Conservation (phyloP, 2,888 invertebrate species). For the Candidula unifasciata region DNA sequence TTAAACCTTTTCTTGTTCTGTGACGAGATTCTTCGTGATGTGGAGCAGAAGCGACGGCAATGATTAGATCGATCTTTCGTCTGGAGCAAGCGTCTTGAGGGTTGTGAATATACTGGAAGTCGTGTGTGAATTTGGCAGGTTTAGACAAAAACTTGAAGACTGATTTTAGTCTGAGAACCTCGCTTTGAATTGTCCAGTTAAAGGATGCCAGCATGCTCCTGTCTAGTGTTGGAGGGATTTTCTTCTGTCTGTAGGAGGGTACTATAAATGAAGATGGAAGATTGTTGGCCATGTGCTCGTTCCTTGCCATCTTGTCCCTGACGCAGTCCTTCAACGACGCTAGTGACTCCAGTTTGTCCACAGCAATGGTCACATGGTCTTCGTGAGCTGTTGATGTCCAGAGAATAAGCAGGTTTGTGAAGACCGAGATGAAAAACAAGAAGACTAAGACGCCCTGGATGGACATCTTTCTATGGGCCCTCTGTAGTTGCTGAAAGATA, state of each 20-base stretch:
- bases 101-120: constrained; percentile 31
- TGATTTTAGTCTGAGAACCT: not conserved
- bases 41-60: constrained; percentile 7
- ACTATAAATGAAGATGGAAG: not conserved
- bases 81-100: not conserved
- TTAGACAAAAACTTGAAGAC: constrained; percentile 6
- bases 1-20: not conserved
- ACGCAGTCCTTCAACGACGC: constrained; percentile 4
- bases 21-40: not conserved
- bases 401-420: constrained; percentile 16
- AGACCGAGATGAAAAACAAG: constrained; percentile 15
- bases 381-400: not conserved
- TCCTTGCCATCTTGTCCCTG: constrained; percentile 3
- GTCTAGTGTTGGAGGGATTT: constrained; percentile 10
- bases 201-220: not conserved
- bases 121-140: constrained; percentile 1
- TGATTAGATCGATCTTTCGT: constrained; percentile 16
- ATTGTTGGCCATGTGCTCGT: not conserved
- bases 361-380: not conserved
- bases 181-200: constrained; percentile 4
- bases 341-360: not conserved
- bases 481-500: no score
- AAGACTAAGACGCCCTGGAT: not conserved
- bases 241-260: not conserved
- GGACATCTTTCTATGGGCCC: not conserved